Evolutionary conservation across 2,113 vertebrate species (phyloP).

Genomic region (Amia ocellicauda): DNA sequence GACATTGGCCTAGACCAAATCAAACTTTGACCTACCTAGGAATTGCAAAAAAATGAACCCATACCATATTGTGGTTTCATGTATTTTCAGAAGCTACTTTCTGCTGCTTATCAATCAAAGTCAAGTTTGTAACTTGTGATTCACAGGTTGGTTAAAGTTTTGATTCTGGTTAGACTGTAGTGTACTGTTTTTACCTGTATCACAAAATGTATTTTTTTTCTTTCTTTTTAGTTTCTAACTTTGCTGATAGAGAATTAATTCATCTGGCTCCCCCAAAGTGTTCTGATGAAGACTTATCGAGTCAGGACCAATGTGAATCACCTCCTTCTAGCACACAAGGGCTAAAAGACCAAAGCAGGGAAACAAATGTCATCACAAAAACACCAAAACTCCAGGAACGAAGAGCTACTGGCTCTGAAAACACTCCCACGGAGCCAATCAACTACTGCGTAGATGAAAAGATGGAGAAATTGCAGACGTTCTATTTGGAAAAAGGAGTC

Average conservation of each 20-base stretch:
- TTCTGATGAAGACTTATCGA: constrained; percentile 29
- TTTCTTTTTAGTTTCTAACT: constrained; percentile 56
- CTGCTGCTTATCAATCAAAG: no score
- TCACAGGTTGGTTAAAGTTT: no score
- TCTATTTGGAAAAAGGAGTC: constrained; percentile 46
- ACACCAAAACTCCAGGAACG: constrained; percentile 42
- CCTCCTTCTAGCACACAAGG: constrained; percentile 51
- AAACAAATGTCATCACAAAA: constrained; percentile 30
- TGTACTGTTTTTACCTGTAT: no score
- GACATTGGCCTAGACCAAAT: no score
- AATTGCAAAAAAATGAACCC: no score
- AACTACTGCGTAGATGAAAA: constrained; percentile 45
- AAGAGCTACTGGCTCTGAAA: constrained; percentile 37
- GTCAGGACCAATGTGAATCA: constrained; percentile 51
- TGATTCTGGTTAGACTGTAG: no score
- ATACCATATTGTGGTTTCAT: no score
- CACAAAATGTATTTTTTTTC: constrained; percentile 16
- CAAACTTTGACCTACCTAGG: no score
- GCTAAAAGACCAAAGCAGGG: constrained; percentile 46
- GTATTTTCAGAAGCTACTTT: no score
- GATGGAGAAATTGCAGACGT: constrained; percentile 55
- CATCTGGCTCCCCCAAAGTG: constrained; percentile 54
- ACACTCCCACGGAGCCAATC: constrained; percentile 29
- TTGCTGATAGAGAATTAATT: constrained; percentile 59
- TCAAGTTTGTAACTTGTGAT: no score